Conservation (phyloP, 2,113 vertebrate genomes). For the Puntigrus tetrazona region DNA sequence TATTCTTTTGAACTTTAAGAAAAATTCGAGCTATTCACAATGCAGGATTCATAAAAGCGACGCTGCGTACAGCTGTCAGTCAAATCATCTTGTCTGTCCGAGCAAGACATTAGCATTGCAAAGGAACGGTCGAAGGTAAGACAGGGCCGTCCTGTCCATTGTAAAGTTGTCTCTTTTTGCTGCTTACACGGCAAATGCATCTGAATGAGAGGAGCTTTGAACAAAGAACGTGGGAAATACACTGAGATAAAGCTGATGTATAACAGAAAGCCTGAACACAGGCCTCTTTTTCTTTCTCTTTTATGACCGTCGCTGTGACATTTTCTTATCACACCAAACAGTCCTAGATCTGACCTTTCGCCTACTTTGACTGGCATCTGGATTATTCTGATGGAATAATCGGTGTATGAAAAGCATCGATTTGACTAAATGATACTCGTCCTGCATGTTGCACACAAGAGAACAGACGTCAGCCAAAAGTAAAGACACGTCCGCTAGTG, state of each 20-base stretch:
- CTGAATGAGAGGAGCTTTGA: slow-evolving; percentile 48
- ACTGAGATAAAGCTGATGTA: slow-evolving; percentile 68
- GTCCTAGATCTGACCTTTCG: slow-evolving; percentile 75
- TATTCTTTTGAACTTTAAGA: slow-evolving; percentile 51
- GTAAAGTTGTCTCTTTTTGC: slow-evolving; percentile 57
- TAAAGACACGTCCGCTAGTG: neutral
- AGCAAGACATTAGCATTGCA: slow-evolving; percentile 72
- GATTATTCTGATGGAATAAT: slow-evolving; percentile 73
- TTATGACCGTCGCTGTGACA: slow-evolving; percentile 67
- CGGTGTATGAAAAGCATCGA: slow-evolving; percentile 60
- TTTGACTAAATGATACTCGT: slow-evolving; percentile 60
- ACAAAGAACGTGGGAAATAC: slow-evolving; percentile 60
- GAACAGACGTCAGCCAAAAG: neutral
- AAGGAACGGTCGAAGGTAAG: slow-evolving; percentile 52
- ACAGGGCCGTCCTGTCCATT: slow-evolving; percentile 60
- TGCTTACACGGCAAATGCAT: slow-evolving; percentile 49
- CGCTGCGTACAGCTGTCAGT: slow-evolving; percentile 44
- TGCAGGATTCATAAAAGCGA: slow-evolving; percentile 34
- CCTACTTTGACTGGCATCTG: slow-evolving; percentile 75
- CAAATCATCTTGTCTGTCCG: slow-evolving; percentile 60
- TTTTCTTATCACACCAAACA: slow-evolving; percentile 77
- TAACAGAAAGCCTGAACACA: slow-evolving; percentile 69
- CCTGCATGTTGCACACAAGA: neutral
- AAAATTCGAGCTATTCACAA: slow-evolving; percentile 60
- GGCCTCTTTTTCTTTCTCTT: slow-evolving; percentile 44